These are phyloP conservation scores for Pteronotus mesoamericanus DNA, from an alignment of 2,797 vertebrate species.

Conservation along the genomic window DNA sequence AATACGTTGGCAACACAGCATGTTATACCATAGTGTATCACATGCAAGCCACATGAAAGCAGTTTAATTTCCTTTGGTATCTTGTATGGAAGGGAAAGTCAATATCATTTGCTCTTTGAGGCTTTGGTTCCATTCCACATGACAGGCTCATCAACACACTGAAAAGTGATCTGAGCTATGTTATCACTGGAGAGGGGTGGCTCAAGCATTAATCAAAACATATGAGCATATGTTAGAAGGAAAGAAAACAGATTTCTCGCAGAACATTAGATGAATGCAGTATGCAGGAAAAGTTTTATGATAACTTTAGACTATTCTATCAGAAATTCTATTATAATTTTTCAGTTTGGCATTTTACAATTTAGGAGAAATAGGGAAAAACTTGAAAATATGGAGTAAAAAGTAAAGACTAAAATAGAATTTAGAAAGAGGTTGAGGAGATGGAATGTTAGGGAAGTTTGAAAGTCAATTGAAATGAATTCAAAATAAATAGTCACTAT, in stretches of 20 bases:
- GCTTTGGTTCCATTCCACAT: not conserved
- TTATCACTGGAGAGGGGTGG: not conserved
- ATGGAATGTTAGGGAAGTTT: not conserved
- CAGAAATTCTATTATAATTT: not conserved
- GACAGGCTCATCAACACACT: not conserved
- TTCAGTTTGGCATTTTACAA: not conserved
- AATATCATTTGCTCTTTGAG: not conserved
- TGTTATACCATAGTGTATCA: not conserved
- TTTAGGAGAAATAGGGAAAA: not conserved
- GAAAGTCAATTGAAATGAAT: not conserved
- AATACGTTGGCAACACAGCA: not conserved
- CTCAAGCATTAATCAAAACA: not conserved
- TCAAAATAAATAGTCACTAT: not conserved
- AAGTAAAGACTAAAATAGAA: not conserved
- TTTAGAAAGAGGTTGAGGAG: not conserved
- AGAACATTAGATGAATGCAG: not conserved
- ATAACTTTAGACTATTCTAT: not conserved
- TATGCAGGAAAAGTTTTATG: not conserved
- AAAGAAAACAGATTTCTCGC: not conserved
- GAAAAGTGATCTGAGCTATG: not conserved
- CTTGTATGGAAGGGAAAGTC: not conserved
- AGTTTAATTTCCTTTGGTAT: not conserved
- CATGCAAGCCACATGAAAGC: conserved; percentile 20
- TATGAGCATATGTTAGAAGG: not conserved
- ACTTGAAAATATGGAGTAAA: not conserved